phyloP scores from a whole-genome alignment of 2,797 vertebrate species.

The Sebastes alutus region DNA sequence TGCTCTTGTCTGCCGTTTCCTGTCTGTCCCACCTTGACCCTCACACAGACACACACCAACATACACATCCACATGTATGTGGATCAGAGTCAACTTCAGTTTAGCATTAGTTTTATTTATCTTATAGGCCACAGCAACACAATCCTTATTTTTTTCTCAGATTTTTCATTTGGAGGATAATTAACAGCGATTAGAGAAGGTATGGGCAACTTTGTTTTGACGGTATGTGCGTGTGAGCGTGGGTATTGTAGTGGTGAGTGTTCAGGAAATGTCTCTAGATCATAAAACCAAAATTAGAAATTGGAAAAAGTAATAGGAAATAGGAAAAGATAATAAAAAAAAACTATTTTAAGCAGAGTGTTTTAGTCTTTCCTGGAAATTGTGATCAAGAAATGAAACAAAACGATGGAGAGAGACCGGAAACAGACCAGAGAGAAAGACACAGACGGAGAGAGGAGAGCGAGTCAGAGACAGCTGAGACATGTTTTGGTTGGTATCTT shows the following conservation, averaged over 20 bases:
- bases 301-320: background rate
- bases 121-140: background rate
- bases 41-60: background rate
- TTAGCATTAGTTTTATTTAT: background rate
- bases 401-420: background rate
- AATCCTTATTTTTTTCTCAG: background rate
- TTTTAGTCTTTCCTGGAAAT: constrained; percentile 49
- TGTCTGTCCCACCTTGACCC: constrained; percentile 53
- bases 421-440: background rate
- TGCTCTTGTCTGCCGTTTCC: constrained; percentile 55
- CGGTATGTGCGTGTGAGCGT: background rate
- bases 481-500: constrained; percentile 12
- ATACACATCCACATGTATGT: background rate
- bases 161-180: background rate
- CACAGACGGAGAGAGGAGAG: background rate
- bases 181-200: background rate
- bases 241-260: background rate
- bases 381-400: background rate
- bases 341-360: constrained; percentile 22
- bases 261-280: background rate
- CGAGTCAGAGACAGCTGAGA: background rate
- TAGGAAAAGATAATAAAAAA: background rate
- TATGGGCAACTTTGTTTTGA: background rate
- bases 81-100: background rate
- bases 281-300: background rate